phyloP scores from a whole-genome alignment of 2,888 invertebrate genomes.

The Phengaris alcon region DNA sequence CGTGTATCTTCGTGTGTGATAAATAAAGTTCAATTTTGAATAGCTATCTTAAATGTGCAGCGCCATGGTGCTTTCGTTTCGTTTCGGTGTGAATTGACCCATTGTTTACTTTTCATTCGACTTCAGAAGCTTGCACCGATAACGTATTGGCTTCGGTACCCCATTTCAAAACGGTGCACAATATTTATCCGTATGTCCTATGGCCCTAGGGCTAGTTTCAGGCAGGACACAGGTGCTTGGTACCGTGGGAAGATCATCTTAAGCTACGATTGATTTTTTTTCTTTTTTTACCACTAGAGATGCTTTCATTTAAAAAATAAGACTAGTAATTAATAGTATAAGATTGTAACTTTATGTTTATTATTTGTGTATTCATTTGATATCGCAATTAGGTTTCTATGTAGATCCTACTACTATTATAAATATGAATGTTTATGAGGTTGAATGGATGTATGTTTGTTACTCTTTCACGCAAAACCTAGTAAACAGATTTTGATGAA shows the following conservation, averaged over 20 bases:
- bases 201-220: constrained; percentile 42
- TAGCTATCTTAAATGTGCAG: no score
- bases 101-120: no score
- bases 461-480: no score
- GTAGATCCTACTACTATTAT: not conserved
- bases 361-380: not conserved
- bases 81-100: no score
- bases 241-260: constrained; percentile 68
- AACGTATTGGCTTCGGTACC: not conserved
- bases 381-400: not conserved
- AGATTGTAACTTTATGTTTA: not conserved
- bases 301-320: constrained; percentile 42
- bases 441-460: no score
- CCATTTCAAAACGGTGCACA: constrained; percentile 37
- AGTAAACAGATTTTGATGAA: no score
- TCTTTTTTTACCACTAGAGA: constrained; percentile 43
- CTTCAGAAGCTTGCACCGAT: no score
- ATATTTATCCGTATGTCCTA: constrained; percentile 32
- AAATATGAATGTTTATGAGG: no score
- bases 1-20: no score
- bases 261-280: constrained; percentile 50
- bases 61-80: no score
- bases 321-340: constrained; percentile 5
- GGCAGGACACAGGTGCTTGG: constrained; percentile 65
- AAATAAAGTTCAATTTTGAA: no score